phyloP scores from a whole-genome alignment of 1,140 invertebrate genomes.

The Heliconius congener region DNA sequence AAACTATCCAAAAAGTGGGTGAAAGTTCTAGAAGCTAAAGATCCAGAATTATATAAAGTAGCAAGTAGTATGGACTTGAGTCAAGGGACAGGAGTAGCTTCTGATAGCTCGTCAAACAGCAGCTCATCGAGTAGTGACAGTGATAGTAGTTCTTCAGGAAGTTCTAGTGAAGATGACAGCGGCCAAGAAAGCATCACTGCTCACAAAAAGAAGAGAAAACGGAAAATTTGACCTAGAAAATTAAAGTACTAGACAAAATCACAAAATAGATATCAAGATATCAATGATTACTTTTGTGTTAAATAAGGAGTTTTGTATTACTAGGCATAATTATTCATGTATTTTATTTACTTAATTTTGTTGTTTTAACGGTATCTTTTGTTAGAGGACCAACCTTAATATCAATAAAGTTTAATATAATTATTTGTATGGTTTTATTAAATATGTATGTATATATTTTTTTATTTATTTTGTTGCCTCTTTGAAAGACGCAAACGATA shows the following conservation, averaged over 20 bases:
- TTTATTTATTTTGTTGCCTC: neutral
- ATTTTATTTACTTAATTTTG: constrained; percentile 56
- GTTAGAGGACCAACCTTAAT: constrained; percentile 55
- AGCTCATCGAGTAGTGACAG: constrained; percentile 90
- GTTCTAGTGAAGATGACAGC: constrained; percentile 86
- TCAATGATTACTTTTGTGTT: constrained; percentile 30
- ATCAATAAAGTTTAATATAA: constrained; percentile 33
- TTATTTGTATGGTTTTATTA: neutral
- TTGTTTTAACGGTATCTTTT: constrained; percentile 62
- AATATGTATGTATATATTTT: neutral
- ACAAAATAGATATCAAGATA: constrained; percentile 30
- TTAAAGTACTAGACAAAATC: constrained; percentile 10
- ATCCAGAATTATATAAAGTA: constrained; percentile 91
- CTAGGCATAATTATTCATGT: constrained; percentile 47
- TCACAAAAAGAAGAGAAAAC: constrained; percentile 92
- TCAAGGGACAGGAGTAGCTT: constrained; percentile 94
- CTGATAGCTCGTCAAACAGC: constrained; percentile 95
- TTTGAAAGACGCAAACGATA: too few relatives aligned
- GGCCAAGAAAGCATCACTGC: constrained; percentile 94
- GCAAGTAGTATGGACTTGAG: constrained; percentile 94
- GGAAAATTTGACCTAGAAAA: constrained; percentile 61
- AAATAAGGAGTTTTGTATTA: constrained; percentile 68
- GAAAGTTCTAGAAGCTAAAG: constrained; percentile 86
- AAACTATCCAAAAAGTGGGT: constrained; percentile 96
- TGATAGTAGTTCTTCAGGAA: constrained; percentile 83